Evolutionary conservation across 2,888 invertebrate genomes (phyloP), one percentile per base, ranked within the genome.

Genomic region (Lottia scabra): DNA sequence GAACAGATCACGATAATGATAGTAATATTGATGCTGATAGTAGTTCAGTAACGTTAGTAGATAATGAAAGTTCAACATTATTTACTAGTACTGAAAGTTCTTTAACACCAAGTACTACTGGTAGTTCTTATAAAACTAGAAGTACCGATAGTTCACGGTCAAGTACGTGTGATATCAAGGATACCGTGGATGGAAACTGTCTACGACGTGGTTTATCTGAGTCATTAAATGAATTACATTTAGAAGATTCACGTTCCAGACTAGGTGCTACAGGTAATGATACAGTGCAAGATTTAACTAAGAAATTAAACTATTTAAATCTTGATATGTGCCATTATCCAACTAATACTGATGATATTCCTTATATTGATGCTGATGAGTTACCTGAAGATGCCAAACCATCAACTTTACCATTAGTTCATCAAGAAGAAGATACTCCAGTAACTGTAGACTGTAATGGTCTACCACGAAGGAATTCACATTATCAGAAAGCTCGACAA

Each of bases 301-400:
- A 56, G 23, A 56, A 56, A 23, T 56, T 56, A 23, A 56, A 56
- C 23, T 56, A 56, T 56, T 56, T 56, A 56, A 56, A 56, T 56
- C 13, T 56, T 19, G 56, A 56, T 56, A 23, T 56, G 56, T 56
- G 19, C 5, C 19, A 23, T 56, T 56, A 19, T 10, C 19, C 56
- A 12, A 23, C 23, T 1, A 23, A 19, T 56, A 56, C 19, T 56
- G 56, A 19, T 56, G 56, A 56, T 56, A 56, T 56, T 56, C 56
- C 56, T 12, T 56, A 56, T 23, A 56, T 56, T 23, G 56, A 56
- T 13, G 19, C 56, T 8, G 56, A 23, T 8, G 56, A 56, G 23
- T 56, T 23, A 2, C 56, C 19, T 13, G 56, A 56, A 56, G 10
- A 12, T 23, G 2, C 56, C 0, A 23, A 56, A 23, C 23, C 23